Evolutionary conservation across 2,888 invertebrate genomes (phyloP), one percentile per base, ranked within the genome.

Genomic region (Athetis lepigone): DNA sequence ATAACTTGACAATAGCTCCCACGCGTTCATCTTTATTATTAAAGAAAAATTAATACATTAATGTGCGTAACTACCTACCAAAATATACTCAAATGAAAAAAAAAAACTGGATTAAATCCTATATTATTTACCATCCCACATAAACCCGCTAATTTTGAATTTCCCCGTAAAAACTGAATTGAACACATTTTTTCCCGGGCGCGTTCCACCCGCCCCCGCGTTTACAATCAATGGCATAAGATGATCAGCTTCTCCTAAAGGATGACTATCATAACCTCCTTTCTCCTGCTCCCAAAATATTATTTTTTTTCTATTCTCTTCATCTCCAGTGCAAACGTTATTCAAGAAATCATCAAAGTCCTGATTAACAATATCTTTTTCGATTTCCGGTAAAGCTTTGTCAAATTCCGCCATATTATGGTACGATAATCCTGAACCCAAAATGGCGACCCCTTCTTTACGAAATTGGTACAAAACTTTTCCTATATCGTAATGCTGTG

Each of bases 201-300:
- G 60, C 7, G 63, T 13, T 13, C 89, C 87, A n/a, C 81, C 84
- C 0, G 89, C 88, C 0, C 88, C 89, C 0, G 79, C 68, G 49
- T 80, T 83, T 4, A 89, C 89, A 19, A 89, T 82, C 11, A 89
- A 60, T 0, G 89, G 89, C 89, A 89, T 88, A 1, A 89, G 60
- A 68, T 89, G 89, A 25, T 89, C 89, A 0, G 88, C 88, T 11
- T 85, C 77, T 0, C 82, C 79, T 2, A 64, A 8, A 0, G 86
- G 88, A 63, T 89, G 89, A 5, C 83, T 75, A 0, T 82, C 84
- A 2, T 75, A 60, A 2, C 72, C 87, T 0, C 81, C 84, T 0
- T 65, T 55, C 6, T 76, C 61, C 19, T 76, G 42, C 2, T 82
- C 75, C 89, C 89, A 89, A 47, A 45, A 18, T 23, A 79, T 8